Base-by-base conservation (phyloP, 2,888 invertebrate genomes). In the Dasypolia templi region DNA sequence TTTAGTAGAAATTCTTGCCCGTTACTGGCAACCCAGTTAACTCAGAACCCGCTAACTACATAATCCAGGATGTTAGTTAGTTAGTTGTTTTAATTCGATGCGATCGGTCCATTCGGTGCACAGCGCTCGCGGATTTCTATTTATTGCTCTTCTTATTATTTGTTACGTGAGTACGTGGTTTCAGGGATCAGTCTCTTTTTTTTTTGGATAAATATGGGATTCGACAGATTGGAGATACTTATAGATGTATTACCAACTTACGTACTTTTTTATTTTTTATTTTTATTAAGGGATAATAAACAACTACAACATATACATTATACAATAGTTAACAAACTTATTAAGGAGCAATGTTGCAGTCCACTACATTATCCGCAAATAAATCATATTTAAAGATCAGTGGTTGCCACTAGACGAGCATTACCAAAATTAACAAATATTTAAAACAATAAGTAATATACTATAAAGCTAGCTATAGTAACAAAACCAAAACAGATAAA, bases 51-150 rank as follows among this genome's bases (percentile, higher is more conserved):
- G 12, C 64, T 85, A 85, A 85, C 85, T 78, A 77, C 59, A 65
- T 85, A 85, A 85, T 79, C 85, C 70, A 44, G 70, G 70, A 76
- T 66, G 86, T 84, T 73, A 86, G 73, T 82, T 73, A 77, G 82
- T 84, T 82, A 85, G 77, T 86, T 81, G 84, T 84, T 86, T 72
- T 85, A 85, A 86, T 79, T 84, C 75, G 74, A 70, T 67, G 59
- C 77, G 86, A 85, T 86, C 79, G 82, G 73, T 77, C 75, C 67
- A 75, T 55, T 85, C 77, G 79, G 53, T 75, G 64, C 67, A 73
- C 61, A 12, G 39, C 44, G 49, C 17, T 12, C 39, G 32, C 39
- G 64, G 53, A 63, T 75, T 75, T 77, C 64, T 83, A 56, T 56
- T 55, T 80, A 82, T 85, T 72, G 42, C 29, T 62, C 46, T 59